Conservation (phyloP, 1,140 invertebrate species). For the Drosophila littoralis region DNA sequence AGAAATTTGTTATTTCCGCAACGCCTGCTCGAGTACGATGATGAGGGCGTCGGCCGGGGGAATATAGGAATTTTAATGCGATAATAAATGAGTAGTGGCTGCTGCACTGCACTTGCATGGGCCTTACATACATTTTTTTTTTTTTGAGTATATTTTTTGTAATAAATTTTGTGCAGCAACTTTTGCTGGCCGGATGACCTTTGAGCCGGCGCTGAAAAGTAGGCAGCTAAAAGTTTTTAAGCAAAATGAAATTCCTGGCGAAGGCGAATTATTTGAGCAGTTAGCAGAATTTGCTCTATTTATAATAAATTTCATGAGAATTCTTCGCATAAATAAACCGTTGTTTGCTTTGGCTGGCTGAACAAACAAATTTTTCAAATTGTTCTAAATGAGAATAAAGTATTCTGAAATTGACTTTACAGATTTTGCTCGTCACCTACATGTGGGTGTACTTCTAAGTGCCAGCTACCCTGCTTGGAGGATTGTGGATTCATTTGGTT, state of each 20-base stretch:
- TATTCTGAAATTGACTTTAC: background rate
- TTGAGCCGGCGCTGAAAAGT: conserved; percentile 30
- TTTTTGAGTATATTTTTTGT: conserved; percentile 27
- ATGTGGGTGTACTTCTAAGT: background rate
- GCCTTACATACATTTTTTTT: conserved; percentile 18
- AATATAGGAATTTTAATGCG: conserved; percentile 70
- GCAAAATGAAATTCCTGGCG: conserved; percentile 54
- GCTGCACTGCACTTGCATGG: conserved; percentile 32
- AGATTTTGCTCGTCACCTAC: background rate
- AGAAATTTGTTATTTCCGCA: conserved; percentile 81
- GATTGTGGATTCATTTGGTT: conserved; percentile 77
- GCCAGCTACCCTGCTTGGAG: too few species aligned
- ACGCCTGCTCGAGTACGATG: conserved; percentile 57
- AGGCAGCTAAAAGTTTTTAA: conserved; percentile 28
- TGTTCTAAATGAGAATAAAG: background rate
- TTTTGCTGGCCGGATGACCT: conserved; percentile 51
- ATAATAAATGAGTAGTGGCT: conserved; percentile 66
- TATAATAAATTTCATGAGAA: background rate
- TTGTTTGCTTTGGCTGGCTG: background rate
- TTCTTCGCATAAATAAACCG: background rate
- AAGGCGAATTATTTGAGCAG: background rate
- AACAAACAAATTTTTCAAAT: background rate
- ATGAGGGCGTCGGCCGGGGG: conserved; percentile 8
- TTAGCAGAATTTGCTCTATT: conserved; percentile 6
- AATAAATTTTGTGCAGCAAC: conserved; percentile 68